phyloP scores from a whole-genome alignment of 1,140 invertebrate species.

The Zaprionus tsacasi region DNA sequence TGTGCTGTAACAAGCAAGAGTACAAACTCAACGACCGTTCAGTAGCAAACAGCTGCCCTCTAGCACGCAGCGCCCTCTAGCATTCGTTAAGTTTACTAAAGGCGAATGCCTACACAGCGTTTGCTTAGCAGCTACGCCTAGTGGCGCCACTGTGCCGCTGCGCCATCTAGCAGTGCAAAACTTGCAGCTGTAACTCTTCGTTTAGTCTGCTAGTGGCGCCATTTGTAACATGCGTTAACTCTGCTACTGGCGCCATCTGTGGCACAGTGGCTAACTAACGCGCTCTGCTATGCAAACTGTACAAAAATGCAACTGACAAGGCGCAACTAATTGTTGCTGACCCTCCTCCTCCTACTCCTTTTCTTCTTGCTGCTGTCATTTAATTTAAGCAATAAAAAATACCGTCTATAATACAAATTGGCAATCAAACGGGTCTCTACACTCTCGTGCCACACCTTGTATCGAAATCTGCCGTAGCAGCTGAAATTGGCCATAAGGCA shows the following conservation, averaged over 20 bases:
- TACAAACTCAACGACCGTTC: not conserved
- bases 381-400: slow-evolving; percentile 11
- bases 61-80: not conserved
- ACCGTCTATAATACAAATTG: slow-evolving; percentile 3
- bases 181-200: not conserved
- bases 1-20: not conserved
- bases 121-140: not conserved
- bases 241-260: slow-evolving; percentile 2
- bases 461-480: slow-evolving; percentile 7
- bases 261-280: not conserved
- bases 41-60: not conserved
- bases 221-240: too few species aligned
- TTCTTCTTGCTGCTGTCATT: not conserved
- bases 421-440: slow-evolving; percentile 2
- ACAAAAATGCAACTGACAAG: slow-evolving; percentile 30
- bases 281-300: not conserved
- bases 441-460: slow-evolving; percentile 8
- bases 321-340: slow-evolving; percentile 38
- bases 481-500: slow-evolving; percentile 36
- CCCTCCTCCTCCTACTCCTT: not conserved
- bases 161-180: not conserved
- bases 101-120: too few species aligned
- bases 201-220: too few species aligned
- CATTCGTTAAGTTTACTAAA: not conserved
- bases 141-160: not conserved